Percentiles rank a stretch among this genome's conserved stretches.
Evolutionary conservation across 2,888 invertebrate genomes (phyloP).

Genomic region (Aelia acuminata): DNA sequence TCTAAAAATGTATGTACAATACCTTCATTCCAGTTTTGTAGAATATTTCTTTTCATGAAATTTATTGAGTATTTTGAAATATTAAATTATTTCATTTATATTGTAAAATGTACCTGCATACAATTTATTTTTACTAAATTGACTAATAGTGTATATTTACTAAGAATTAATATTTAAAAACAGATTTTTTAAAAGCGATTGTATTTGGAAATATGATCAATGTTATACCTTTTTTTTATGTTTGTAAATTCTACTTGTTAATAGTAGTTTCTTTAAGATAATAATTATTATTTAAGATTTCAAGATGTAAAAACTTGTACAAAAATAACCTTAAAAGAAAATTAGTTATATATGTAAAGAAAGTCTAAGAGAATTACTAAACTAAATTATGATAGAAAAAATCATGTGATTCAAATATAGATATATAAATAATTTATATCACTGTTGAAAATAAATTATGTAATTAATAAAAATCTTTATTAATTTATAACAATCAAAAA

Average conservation of each 20-base stretch:
- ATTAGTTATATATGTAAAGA: slow-evolving; percentile 15
- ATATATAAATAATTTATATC: slow-evolving; percentile 48
- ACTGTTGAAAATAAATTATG: slow-evolving; percentile 45
- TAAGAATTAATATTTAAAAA: slow-evolving; percentile 20
- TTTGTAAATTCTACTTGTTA: slow-evolving; percentile 35
- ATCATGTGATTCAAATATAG: slow-evolving; percentile 41
- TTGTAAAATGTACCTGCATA: slow-evolving; percentile 30
- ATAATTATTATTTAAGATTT: slow-evolving; percentile 28
- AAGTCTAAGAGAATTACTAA: slow-evolving; percentile 9
- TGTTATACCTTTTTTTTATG: neutral
- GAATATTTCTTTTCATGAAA: slow-evolving; percentile 31
- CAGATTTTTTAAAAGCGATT: slow-evolving; percentile 13
- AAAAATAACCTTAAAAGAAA: slow-evolving; percentile 24
- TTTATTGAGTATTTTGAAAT: slow-evolving; percentile 40
- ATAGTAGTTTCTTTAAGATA: slow-evolving; percentile 11
- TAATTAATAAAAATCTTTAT: slow-evolving; percentile 43
- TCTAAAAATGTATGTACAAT: slow-evolving; percentile 20
- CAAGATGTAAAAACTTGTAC: slow-evolving; percentile 26
- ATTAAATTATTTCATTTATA: slow-evolving; percentile 23
- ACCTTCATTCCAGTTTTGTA: slow-evolving; percentile 34
- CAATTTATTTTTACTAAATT: slow-evolving; percentile 39
- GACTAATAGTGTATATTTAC: slow-evolving; percentile 35
- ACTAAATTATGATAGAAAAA: slow-evolving; percentile 8
- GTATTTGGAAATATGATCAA: neutral
- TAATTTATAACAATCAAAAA: slow-evolving; percentile 37